These are phyloP conservation scores for Volucella zonaria DNA, from an alignment of 2,888 invertebrate species.

Conservation along the genomic window DNA sequence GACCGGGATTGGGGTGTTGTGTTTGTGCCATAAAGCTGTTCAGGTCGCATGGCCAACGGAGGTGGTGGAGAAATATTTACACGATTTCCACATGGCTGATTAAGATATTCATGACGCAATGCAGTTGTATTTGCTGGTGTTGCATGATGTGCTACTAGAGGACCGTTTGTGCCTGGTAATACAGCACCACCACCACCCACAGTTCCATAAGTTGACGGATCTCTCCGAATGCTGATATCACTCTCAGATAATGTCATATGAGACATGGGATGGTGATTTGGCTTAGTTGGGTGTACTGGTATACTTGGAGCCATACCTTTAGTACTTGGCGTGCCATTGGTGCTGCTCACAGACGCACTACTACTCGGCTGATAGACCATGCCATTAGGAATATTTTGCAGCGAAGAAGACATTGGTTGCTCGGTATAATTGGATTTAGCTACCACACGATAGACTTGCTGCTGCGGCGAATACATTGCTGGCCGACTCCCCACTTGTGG, in stretches of 20 bases:
- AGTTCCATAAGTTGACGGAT: constrained; percentile 77
- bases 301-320: constrained; percentile 75
- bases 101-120: constrained; percentile 80
- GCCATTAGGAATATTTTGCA: constrained; percentile 83
- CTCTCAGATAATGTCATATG: constrained; percentile 78
- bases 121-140: constrained; percentile 79
- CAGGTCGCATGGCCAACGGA: constrained; percentile 79
- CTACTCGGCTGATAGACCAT: constrained; percentile 79
- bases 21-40: constrained; percentile 77
- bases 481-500: constrained; percentile 77
- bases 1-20: constrained; percentile 73
- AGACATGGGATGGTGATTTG: constrained; percentile 81
- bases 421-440: constrained; percentile 82
- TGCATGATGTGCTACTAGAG: constrained; percentile 80
- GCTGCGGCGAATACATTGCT: constrained; percentile 81
- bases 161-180: constrained; percentile 76
- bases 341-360: constrained; percentile 75
- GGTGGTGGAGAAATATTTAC: constrained; percentile 80
- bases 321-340: constrained; percentile 74
- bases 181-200: constrained; percentile 75
- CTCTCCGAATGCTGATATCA: constrained; percentile 79
- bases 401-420: constrained; percentile 82
- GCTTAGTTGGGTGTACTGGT: constrained; percentile 74
- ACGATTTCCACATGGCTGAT: constrained; percentile 77
- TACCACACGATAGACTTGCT: constrained; percentile 81